These are phyloP conservation scores for Tachycineta bicolor DNA, from an alignment of 2,113 vertebrate genomes.

Conservation along the genomic window DNA sequence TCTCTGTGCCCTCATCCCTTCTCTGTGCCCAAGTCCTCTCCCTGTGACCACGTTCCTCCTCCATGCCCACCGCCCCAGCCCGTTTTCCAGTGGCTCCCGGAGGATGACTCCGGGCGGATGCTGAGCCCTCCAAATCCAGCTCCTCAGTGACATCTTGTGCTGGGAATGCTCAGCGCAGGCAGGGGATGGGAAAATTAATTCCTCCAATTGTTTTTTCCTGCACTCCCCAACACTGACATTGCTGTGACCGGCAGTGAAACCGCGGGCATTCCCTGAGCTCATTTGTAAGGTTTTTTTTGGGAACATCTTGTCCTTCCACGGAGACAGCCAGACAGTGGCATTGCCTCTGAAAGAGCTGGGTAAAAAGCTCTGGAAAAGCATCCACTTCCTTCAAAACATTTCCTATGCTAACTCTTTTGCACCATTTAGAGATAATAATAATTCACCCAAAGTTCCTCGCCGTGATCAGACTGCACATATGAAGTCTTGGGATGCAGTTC, in stretches of 20 bases:
- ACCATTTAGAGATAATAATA: neutral
- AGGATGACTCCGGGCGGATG: neutral
- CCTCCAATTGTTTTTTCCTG: neutral
- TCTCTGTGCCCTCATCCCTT: neutral
- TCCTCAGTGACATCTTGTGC: slow-evolving; percentile 11
- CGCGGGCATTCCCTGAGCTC: neutral
- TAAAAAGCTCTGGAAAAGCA: neutral
- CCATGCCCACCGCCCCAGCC: neutral
- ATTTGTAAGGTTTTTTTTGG: neutral
- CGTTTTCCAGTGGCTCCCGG: rapidly evolving
- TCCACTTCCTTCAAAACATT: neutral
- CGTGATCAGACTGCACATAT: rapidly evolving
- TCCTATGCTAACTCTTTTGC: neutral
- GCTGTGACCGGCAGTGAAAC: neutral
- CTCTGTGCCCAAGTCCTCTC: neutral
- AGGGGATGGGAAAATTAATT: neutral
- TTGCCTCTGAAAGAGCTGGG: neutral
- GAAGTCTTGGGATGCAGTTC: neutral
- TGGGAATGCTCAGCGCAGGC: neutral
- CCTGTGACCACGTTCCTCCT: neutral
- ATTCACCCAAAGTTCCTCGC: neutral
- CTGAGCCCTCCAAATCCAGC: neutral
- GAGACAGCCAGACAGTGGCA: neutral
- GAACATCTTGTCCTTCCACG: neutral
- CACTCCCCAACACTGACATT: neutral